phyloP scores from a whole-genome alignment of 2,888 invertebrate species.

The Philhelius pedissequus region DNA sequence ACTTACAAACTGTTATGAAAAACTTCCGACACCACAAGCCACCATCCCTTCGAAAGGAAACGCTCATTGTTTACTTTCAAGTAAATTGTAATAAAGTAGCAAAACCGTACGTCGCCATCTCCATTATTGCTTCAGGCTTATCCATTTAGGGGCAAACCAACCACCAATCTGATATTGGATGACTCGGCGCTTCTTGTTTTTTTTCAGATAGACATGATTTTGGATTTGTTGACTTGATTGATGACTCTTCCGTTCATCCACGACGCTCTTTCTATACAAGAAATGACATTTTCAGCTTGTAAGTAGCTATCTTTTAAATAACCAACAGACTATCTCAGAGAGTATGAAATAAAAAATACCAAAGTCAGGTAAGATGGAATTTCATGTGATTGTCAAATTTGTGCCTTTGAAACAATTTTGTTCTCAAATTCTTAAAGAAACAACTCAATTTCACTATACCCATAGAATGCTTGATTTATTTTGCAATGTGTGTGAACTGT shows the following conservation, averaged over 20 bases:
- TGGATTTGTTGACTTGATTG: slow-evolving; percentile 13
- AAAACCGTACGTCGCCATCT: background rate
- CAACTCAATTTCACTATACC: too few species aligned
- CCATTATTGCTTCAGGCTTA: slow-evolving; percentile 6
- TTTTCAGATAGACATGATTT: slow-evolving; percentile 3
- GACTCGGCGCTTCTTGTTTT: background rate
- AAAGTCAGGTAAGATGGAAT: too few species aligned
- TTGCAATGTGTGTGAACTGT: too few species aligned
- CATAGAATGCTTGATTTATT: too few species aligned
- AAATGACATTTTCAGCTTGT: background rate
- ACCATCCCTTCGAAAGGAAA: background rate
- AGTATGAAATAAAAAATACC: too few species aligned
- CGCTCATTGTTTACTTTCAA: background rate
- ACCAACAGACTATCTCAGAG: too few species aligned
- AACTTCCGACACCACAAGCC: background rate
- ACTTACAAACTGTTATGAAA: background rate
- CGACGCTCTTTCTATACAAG: background rate
- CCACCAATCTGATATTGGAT: background rate
- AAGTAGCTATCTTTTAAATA: background rate
- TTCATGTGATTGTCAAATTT: too few species aligned
- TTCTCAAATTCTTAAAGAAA: too few species aligned
- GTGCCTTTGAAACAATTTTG: too few species aligned
- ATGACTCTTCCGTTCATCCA: background rate
- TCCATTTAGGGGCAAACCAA: slow-evolving; percentile 14
- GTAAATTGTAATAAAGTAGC: slow-evolving; percentile 7